Percentiles rank a stretch among this genome's conserved stretches.
Conservation (phyloP, 2,113 vertebrate genomes). For the Melanerpes formicivorus region DNA sequence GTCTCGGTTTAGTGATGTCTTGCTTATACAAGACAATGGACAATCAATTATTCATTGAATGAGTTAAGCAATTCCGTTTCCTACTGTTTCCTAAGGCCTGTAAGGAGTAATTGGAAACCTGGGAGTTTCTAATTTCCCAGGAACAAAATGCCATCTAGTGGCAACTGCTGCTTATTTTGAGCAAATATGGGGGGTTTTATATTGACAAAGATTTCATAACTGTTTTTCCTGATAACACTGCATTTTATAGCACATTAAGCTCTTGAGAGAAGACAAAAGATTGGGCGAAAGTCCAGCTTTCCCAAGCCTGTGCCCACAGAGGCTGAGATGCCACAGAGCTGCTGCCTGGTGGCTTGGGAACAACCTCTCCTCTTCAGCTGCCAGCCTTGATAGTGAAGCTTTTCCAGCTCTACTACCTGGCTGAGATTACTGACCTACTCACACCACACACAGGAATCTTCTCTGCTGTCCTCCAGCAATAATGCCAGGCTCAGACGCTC, state of each 20-base stretch:
- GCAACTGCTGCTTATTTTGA: constrained; percentile 10
- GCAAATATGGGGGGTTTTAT: neutral
- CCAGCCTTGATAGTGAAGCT: neutral
- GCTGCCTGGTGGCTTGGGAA: neutral
- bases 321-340: rapidly evolving
- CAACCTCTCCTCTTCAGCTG: neutral
- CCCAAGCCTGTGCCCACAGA: rapidly evolving
- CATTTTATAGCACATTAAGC: neutral
- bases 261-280: neutral
- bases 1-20: neutral
- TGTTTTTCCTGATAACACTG: neutral
- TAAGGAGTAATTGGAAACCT: neutral
- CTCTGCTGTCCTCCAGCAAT: too few species aligned
- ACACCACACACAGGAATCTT: too few species aligned
- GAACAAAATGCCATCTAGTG: constrained; percentile 72
- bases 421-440: too few species aligned
- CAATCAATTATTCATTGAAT: neutral
- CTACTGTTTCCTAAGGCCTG: neutral
- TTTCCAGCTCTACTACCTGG: too few species aligned
- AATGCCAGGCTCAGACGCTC: too few species aligned
- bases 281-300: neutral
- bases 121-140: constrained; percentile 12
- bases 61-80: constrained; percentile 36
- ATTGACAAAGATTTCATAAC: neutral
- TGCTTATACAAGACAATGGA: constrained; percentile 15